Evolutionary conservation across 2,113 vertebrate species (phyloP).

Genomic region (Salminus brasiliensis): DNA sequence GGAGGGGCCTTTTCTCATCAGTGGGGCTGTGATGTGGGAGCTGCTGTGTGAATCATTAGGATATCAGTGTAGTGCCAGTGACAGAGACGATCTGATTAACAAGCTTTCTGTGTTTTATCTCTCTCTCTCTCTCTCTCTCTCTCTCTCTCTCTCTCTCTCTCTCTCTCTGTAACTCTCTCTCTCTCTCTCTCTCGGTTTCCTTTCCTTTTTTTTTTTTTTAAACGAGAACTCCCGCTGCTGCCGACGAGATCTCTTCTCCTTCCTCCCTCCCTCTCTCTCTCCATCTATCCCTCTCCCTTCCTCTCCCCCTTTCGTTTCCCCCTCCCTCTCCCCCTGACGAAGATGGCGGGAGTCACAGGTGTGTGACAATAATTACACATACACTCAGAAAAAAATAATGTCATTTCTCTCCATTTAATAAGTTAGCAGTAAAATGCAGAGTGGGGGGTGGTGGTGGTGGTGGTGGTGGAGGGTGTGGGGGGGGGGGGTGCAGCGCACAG

Average conservation of each 20-base stretch:
- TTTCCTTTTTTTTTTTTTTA: constrained; percentile 54
- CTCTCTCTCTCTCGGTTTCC: constrained; percentile 62
- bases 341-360: constrained; percentile 92
- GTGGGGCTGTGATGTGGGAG: constrained; percentile 68
- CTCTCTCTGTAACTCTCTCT: no score
- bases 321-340: constrained; percentile 44
- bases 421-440: constrained; percentile 95
- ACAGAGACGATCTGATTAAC: constrained; percentile 80
- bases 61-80: constrained; percentile 74
- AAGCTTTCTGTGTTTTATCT: constrained; percentile 75
- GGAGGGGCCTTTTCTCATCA: constrained; percentile 28
- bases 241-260: constrained; percentile 68
- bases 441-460: constrained; percentile 65
- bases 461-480: constrained; percentile 72
- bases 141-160: no score
- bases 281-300: constrained; percentile 30
- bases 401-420: constrained; percentile 96
- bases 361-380: constrained; percentile 95
- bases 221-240: constrained; percentile 77
- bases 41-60: constrained; percentile 74
- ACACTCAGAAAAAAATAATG: constrained; percentile 91
- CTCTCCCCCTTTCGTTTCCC: constrained; percentile 61
- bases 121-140: no score
- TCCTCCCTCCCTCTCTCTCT: not conserved
- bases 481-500: no score